These are phyloP conservation scores for Eupristina koningsbergeri DNA, from an alignment of 1,140 invertebrate species.

Conservation along the genomic window DNA sequence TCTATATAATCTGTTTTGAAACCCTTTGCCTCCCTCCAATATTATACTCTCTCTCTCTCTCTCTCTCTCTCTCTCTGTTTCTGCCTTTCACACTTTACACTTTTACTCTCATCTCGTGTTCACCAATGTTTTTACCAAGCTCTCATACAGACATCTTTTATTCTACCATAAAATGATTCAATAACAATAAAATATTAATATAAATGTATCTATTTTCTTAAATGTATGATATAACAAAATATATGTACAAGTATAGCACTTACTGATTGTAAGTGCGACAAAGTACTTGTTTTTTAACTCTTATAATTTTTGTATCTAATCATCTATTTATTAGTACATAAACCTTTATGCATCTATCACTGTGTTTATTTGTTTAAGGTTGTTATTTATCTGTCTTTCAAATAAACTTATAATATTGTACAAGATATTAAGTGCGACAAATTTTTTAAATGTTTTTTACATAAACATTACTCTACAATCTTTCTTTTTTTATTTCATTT, in stretches of 20 bases:
- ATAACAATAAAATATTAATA: slow-evolving; percentile 49
- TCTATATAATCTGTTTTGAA: slow-evolving; percentile 33
- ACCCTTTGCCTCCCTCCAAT: neutral
- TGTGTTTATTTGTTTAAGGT: slow-evolving; percentile 26
- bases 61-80: neutral
- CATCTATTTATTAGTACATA: slow-evolving; percentile 28
- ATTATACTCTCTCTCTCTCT: neutral
- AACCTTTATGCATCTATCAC: slow-evolving; percentile 45
- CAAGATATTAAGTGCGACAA: neutral
- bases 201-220: slow-evolving; percentile 37
- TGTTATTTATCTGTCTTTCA: slow-evolving; percentile 16
- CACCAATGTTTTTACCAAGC: neutral
- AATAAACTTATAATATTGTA: slow-evolving; percentile 42
- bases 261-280: slow-evolving; percentile 37
- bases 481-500: neutral
- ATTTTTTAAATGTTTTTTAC: neutral
- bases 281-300: slow-evolving; percentile 21
- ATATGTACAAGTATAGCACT: slow-evolving; percentile 43
- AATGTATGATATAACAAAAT: slow-evolving; percentile 51
- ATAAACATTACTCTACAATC: neutral
- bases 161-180: slow-evolving; percentile 38
- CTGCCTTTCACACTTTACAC: slow-evolving; percentile 11
- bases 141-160: slow-evolving; percentile 19
- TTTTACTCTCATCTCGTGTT: slow-evolving; percentile 3
- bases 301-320: slow-evolving; percentile 32